A percentile compares a stretch with the other conserved stretches of the same genome.
Conservation (phyloP, 2,888 invertebrate genomes). For the Pollenia labialis region DNA sequence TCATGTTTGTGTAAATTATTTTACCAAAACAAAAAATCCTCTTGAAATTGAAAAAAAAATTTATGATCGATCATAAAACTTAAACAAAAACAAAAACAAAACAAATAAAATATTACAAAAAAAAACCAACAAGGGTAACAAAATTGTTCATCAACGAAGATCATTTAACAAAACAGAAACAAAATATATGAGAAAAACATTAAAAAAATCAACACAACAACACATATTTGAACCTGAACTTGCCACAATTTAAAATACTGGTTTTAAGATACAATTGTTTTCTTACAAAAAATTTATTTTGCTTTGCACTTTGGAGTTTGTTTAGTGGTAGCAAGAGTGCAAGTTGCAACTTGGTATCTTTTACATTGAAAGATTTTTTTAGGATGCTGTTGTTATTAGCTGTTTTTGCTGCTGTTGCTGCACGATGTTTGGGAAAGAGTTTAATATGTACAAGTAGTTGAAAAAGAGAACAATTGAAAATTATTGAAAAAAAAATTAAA, state of each 20-base stretch:
- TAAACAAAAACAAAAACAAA: constrained; percentile 25
- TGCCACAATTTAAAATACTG: constrained; percentile 73
- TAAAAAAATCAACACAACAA: constrained; percentile 38
- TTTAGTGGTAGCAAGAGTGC: constrained; percentile 44
- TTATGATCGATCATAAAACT: constrained; percentile 66
- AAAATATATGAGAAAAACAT: neutral
- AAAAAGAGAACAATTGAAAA: constrained; percentile 23
- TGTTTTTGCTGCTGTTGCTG: constrained; percentile 20
- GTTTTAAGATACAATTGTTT: constrained; percentile 59
- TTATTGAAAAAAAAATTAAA: neutral
- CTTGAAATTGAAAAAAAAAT: constrained; percentile 40
- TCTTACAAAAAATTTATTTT: constrained; percentile 16
- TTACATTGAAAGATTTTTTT: constrained; percentile 35
- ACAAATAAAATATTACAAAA: constrained; percentile 44
- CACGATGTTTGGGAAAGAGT: constrained; percentile 40
- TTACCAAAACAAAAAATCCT: constrained; percentile 14
- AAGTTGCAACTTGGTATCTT: constrained; percentile 60
- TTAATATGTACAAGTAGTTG: constrained; percentile 11
- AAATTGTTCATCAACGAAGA: constrained; percentile 64
- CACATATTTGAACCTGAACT: constrained; percentile 73
- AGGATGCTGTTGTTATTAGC: constrained; percentile 43
- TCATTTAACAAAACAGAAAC: constrained; percentile 53
- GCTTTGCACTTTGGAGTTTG: constrained; percentile 29
- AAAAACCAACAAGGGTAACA: constrained; percentile 63
- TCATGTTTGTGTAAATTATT: constrained; percentile 2